Evolutionary conservation across 2,888 invertebrate genomes (phyloP).

Genomic region (Lutraria lutraria): DNA sequence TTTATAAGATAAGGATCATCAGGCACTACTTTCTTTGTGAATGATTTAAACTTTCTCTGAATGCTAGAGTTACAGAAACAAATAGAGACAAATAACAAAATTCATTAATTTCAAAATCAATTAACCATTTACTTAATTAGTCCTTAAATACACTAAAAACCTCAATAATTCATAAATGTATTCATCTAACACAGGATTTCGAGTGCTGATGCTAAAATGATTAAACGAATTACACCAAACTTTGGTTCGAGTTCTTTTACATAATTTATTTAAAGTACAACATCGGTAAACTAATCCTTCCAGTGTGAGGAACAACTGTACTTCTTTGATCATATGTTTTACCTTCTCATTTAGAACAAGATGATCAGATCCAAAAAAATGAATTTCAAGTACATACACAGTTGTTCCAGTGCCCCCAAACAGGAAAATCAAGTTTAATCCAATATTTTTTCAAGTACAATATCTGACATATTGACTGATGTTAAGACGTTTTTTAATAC

Average conservation of each 20-base stretch:
- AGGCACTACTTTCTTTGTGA: too few relatives aligned
- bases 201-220: not conserved
- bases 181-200: not conserved
- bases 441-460: not conserved
- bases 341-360: too few relatives aligned
- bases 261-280: too few relatives aligned
- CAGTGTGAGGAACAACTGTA: not conserved
- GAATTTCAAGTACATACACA: not conserved
- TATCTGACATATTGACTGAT: not conserved
- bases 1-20: too few relatives aligned
- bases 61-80: too few relatives aligned
- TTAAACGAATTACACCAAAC: not conserved
- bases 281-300: not conserved
- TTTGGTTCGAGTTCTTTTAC: not conserved
- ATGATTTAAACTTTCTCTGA: too few relatives aligned
- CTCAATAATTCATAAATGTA: not conserved
- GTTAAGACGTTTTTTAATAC: not conserved
- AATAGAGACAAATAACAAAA: too few relatives aligned
- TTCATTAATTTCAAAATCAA: too few relatives aligned
- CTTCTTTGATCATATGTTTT: not conserved
- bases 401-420: not conserved
- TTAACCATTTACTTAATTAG: too few relatives aligned
- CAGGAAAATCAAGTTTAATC: not conserved
- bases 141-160: not conserved
- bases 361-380: not conserved